Evolutionary conservation across 2,797 vertebrate species (phyloP), one percentile per base, ranked within the genome.

Genomic region (Acanthornis magna): DNA sequence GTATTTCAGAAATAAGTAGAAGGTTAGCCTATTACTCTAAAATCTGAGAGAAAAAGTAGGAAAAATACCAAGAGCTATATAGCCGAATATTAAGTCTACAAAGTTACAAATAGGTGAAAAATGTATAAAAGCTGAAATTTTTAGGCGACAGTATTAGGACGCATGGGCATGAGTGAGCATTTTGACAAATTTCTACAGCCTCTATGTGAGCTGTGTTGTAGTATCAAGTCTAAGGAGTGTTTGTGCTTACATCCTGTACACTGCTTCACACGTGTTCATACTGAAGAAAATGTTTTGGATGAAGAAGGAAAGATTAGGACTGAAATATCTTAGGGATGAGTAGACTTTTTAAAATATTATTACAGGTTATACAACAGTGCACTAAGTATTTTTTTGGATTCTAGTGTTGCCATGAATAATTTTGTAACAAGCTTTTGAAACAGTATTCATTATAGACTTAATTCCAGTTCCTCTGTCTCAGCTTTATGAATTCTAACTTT

Each of bases 141-240:
- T 43, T 25, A 30, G 38, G 13, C 26, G 14, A 48, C 11, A 40
- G 4, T 50, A 50, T 53, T 71, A 11, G 8, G 9, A 85, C 17
- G 1, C 1, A 34, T 5, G 12, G 16, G 6, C 14, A 68, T 20
- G 17, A 68, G 7, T 5, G 16, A 32, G 3, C 3, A 10, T 75
- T 85, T 34, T 68, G 23, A 26, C 5, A 45, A 43, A 40, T 2
- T 65, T 73, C 10, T 34, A 34, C 8, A 32, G 15, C 4, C 1
- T 62, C 5, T 61, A 2, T 58, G 10, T 12, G 17, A 47, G 4
- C 2, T 61, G 8, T 61, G 2, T 19, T 57, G 9, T 10, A 73
- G 5, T 20, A 21, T 20, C 11, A 7, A 10, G 9, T 3, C 32
- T 57, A 19, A 63, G 55, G 5, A 66, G 3, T 15, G 10, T 25